These are phyloP conservation scores for Rutpela maculata DNA, from an alignment of 2,888 invertebrate species.

Conservation along the genomic window DNA sequence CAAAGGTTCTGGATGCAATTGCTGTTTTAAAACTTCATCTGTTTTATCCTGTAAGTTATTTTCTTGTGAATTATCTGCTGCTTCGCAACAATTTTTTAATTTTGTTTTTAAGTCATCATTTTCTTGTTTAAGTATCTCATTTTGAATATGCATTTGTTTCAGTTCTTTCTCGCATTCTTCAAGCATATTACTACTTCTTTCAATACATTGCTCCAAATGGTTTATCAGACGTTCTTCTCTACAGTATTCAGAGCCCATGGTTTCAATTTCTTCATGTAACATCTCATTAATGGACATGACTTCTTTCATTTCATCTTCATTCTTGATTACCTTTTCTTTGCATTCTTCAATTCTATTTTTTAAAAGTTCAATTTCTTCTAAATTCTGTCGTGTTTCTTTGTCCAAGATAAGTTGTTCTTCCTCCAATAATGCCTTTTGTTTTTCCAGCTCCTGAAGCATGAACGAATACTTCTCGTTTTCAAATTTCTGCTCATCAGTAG, in stretches of 20 bases:
- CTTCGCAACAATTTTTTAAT: slow-evolving; percentile 29
- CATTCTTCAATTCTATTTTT: not conserved
- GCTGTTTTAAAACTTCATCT: slow-evolving; percentile 4
- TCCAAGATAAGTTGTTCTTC: not conserved
- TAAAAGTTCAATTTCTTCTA: not conserved
- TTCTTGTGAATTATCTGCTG: slow-evolving; percentile 32
- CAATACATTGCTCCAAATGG: slow-evolving; percentile 50
- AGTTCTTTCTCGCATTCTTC: slow-evolving; percentile 49
- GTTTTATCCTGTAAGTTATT: slow-evolving; percentile 33
- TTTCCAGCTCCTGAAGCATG: not conserved
- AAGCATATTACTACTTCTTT: slow-evolving; percentile 49
- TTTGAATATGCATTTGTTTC: slow-evolving; percentile 44
- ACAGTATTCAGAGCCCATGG: slow-evolving; percentile 24
- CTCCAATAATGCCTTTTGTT: not conserved
- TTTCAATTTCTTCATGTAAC: slow-evolving; percentile 14
- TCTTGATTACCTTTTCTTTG: not conserved
- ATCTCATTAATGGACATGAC: not conserved
- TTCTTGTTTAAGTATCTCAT: slow-evolving; percentile 36
- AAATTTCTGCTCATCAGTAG: not conserved
- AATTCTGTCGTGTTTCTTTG: not conserved
- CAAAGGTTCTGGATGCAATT: slow-evolving; percentile 2
- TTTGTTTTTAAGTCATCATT: slow-evolving; percentile 36
- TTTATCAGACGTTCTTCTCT: slow-evolving; percentile 42
- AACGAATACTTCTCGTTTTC: not conserved
- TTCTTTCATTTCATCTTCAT: not conserved